Conservation (phyloP, 2,113 vertebrate species). For the Pyxicephalus adspersus region DNA sequence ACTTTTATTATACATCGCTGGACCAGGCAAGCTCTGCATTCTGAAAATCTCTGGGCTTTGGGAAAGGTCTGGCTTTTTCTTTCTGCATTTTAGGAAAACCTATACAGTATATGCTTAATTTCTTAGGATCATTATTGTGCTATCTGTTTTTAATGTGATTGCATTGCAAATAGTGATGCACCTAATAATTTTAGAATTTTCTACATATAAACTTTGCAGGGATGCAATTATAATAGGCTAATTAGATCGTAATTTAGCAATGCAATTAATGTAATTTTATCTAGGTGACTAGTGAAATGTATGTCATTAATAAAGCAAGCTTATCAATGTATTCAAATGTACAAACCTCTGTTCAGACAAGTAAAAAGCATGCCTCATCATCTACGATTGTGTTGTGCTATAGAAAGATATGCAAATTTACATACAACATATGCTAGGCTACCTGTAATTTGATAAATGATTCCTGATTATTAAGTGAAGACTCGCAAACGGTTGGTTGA, state of each 20-base stretch:
- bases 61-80: no score
- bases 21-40: no score
- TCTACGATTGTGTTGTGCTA: background rate
- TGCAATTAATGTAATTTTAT: background rate
- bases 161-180: no score
- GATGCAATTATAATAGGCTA: background rate
- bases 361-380: background rate
- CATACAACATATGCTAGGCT: conserved; percentile 27
- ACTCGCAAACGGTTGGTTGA: conserved; percentile 27
- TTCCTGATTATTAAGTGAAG: conserved; percentile 20
- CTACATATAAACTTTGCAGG: background rate
- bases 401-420: conserved; percentile 3
- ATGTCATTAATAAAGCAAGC: conserved; percentile 2
- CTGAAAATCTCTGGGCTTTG: no score
- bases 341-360: background rate
- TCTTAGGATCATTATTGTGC: no score
- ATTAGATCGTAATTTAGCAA: conserved; percentile 16
- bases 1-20: no score
- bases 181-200: no score
- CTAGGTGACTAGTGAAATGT: background rate
- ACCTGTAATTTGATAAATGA: conserved; percentile 41
- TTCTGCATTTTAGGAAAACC: no score
- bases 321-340: background rate
- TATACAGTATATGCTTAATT: no score
- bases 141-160: no score